phyloP scores from a whole-genome alignment of 1,140 invertebrate species.

The Frieseomelitta varia region DNA sequence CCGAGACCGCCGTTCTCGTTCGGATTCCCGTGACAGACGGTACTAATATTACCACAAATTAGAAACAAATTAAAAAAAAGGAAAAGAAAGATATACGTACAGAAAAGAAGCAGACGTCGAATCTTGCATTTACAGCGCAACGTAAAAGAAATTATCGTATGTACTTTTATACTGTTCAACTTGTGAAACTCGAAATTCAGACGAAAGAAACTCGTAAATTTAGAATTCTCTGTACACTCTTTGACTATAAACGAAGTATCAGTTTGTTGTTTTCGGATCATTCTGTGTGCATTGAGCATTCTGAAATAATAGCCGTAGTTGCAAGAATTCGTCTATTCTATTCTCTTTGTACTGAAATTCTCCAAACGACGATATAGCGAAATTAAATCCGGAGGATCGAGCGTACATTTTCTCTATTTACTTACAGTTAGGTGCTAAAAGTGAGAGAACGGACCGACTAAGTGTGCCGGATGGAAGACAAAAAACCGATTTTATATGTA shows the following conservation, averaged over 20 bases:
- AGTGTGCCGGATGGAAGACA: constrained; percentile 60
- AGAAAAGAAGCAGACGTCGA: not conserved
- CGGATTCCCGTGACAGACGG: constrained; percentile 82
- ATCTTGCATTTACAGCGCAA: not conserved
- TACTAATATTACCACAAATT: constrained; percentile 71
- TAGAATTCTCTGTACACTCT: not conserved
- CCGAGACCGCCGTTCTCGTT: constrained; percentile 80
- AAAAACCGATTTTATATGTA: constrained; percentile 73
- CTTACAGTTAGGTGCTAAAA: constrained; percentile 75
- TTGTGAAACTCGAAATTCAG: not conserved
- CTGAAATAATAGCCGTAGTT: not conserved
- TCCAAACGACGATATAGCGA: constrained; percentile 2
- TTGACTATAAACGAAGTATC: not conserved
- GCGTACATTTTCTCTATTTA: constrained; percentile 54
- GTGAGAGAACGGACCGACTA: constrained; percentile 65
- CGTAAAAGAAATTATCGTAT: not conserved
- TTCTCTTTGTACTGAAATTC: not conserved
- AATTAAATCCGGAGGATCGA: not conserved
- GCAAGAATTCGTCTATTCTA: not conserved
- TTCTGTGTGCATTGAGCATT: not conserved
- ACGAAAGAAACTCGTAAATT: not conserved
- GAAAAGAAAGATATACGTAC: not conserved
- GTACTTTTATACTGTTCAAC: not conserved
- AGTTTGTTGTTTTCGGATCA: not conserved
- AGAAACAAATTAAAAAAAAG: constrained; percentile 14